Evolutionary conservation across 2,888 invertebrate species (phyloP).

Genomic region (Loripinus fragilis): DNA sequence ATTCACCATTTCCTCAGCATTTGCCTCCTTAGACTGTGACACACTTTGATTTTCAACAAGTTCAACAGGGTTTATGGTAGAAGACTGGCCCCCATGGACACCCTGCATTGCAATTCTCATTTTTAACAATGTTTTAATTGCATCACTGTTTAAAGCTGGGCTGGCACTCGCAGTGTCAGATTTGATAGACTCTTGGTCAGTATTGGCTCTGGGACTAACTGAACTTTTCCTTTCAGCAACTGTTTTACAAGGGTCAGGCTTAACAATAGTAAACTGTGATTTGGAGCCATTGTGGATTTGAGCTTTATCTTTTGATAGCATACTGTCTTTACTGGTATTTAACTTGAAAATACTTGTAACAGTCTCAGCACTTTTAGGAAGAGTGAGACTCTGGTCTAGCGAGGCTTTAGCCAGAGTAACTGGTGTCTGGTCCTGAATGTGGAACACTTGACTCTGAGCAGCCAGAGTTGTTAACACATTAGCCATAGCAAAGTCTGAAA

Average conservation of each 20-base stretch:
- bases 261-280: not conserved
- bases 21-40: not conserved
- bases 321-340: not conserved
- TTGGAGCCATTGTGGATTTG: not conserved
- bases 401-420: not conserved
- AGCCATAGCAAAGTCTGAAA: conserved; percentile 70
- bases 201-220: not conserved
- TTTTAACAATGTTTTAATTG: conserved; percentile 62
- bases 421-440: conserved; percentile 26
- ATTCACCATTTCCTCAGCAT: conserved; percentile 67
- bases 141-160: conserved; percentile 33
- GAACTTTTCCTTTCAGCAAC: not conserved
- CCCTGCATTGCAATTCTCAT: conserved; percentile 53
- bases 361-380: not conserved
- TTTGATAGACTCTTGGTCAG: not conserved
- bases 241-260: not conserved
- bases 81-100: not conserved
- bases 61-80: not conserved
- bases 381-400: not conserved
- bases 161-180: not conserved
- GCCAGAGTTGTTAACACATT: conserved; percentile 75
- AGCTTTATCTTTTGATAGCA: not conserved
- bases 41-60: conserved; percentile 1
- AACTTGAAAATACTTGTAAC: not conserved
- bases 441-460: conserved; percentile 61